Base-by-base conservation (phyloP, 2,797 vertebrate species). In the Cheirogaleus major region DNA sequence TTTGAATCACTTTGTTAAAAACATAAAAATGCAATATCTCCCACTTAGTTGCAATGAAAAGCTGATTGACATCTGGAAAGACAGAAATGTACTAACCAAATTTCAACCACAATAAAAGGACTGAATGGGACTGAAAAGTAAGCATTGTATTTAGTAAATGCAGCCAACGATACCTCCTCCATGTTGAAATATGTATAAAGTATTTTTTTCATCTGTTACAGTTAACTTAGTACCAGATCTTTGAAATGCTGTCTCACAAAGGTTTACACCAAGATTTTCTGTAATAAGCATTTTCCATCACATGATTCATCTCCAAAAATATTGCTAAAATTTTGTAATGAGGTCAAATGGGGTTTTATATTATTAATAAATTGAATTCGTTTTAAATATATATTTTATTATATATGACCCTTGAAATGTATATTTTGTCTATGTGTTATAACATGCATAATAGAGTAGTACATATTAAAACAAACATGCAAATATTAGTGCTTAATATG, bases 1-100 rank as follows among this genome's bases (percentile, higher is more conserved):
- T 96, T 80, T 89, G 30, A 90, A 95, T 8, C 17, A 81, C 92
- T 80, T 69, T 52, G 45, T n/a, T 69, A 80, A 67, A 50, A 43
- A 89, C 50, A 52, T 27, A 32, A 55, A 76, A 89, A n/a, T 30
- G 2, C 11, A 85, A 1, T 63, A 30, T 61, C 32, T 85, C 89
- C 30, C 45, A 18, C 20, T 59, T 27, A 13, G 41, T 59, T 70
- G 35, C n/a, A 55, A 82, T 50, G 9, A 79, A 81, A 88, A 88
- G 52, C 20, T n/a, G 25, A n/a, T 41, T 50, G 35, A 61, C 7
- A 41, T 55, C 59, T 48, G n/a, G 25, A 13, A 52, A 88, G 43
- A 63, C 18, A n/a, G 67, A 35, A 14, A 45, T 69, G 86, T 59
- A 69, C 32, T n/a, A n/a, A 25, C 9, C 41, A n/a, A 17, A 61